Percentiles rank a stretch among this genome's conserved stretches.
Conservation (phyloP, 35 echinoderm and acorn worm species). For the Hemicentrotus pulcherrimus region DNA sequence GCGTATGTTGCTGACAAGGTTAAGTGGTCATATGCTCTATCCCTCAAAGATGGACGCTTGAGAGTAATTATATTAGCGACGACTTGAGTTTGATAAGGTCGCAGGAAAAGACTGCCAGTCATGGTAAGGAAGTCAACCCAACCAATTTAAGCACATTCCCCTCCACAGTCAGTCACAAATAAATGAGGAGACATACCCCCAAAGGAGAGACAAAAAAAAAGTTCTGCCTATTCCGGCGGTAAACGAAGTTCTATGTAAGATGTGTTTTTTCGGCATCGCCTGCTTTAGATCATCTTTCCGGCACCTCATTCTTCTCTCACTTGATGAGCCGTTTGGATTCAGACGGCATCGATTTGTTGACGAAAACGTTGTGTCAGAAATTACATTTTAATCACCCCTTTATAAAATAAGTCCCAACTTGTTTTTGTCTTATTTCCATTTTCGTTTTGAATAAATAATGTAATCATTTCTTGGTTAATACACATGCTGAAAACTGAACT, state of each 20-base stretch:
- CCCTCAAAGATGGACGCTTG: neutral
- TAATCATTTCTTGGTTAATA: too few species aligned
- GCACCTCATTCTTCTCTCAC: too few species aligned
- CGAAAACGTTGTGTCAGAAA: neutral
- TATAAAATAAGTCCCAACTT: neutral
- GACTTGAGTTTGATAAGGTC: conserved; percentile 11
- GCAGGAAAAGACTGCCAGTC: conserved; percentile 15
- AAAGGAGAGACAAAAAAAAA: neutral
- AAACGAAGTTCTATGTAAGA: neutral
- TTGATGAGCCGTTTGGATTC: too few species aligned
- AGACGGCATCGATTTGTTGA: neutral
- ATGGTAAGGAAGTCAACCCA: neutral
- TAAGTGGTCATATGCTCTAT: conserved; percentile 10
- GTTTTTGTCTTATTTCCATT: too few species aligned
- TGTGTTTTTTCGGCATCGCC: too few species aligned
- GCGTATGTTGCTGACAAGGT: neutral
- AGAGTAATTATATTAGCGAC: neutral
- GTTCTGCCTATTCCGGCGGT: neutral
- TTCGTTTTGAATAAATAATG: too few species aligned
- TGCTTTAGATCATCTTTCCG: too few species aligned
- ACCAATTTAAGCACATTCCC: neutral
- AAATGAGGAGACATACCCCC: neutral
- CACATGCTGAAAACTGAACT: too few species aligned
- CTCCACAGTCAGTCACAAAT: neutral
- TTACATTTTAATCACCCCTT: neutral